These are phyloP conservation scores for Cetoscarus ocellatus DNA, from an alignment of 2,797 vertebrate genomes.

Conservation along the genomic window DNA sequence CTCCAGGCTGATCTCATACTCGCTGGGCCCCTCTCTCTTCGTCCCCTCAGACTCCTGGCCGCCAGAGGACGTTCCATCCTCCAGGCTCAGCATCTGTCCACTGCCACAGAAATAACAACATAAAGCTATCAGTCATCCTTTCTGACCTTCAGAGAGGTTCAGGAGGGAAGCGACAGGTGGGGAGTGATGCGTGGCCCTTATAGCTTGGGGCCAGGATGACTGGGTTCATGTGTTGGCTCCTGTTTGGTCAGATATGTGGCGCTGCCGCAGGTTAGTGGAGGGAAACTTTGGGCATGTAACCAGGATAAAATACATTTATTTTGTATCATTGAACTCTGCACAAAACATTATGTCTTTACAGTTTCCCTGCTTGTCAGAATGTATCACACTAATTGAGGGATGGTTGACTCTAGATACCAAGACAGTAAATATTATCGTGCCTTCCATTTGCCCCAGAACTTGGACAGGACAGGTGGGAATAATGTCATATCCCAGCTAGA, in stretches of 20 bases:
- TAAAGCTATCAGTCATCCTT: slow-evolving; percentile 47
- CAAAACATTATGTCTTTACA: neutral
- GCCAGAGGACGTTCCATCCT: slow-evolving; percentile 77
- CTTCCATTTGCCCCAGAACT: no score
- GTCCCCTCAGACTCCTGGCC: slow-evolving; percentile 71
- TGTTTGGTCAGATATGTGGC: slow-evolving; percentile 47
- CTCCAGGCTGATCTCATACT: slow-evolving; percentile 81
- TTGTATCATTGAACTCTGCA: neutral
- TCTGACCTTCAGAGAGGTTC: slow-evolving; percentile 55
- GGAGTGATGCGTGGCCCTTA: slow-evolving; percentile 35
- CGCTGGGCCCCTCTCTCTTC: slow-evolving; percentile 82
- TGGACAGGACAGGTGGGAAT: no score
- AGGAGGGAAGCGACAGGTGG: slow-evolving; percentile 32
- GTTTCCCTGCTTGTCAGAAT: no score
- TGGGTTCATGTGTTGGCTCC: slow-evolving; percentile 49
- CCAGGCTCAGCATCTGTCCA: slow-evolving; percentile 79
- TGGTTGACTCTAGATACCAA: no score
- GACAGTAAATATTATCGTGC: no score
- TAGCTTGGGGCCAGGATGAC: slow-evolving; percentile 42
- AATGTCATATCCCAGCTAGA: no score
- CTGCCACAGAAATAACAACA: slow-evolving; percentile 54
- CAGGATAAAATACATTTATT: slow-evolving; percentile 7
- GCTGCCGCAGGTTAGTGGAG: slow-evolving; percentile 23
- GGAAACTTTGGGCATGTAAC: slow-evolving; percentile 29
- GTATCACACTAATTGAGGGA: no score